phyloP scores from a whole-genome alignment of 2,888 invertebrate species.

The Epirrhoe tristata region DNA sequence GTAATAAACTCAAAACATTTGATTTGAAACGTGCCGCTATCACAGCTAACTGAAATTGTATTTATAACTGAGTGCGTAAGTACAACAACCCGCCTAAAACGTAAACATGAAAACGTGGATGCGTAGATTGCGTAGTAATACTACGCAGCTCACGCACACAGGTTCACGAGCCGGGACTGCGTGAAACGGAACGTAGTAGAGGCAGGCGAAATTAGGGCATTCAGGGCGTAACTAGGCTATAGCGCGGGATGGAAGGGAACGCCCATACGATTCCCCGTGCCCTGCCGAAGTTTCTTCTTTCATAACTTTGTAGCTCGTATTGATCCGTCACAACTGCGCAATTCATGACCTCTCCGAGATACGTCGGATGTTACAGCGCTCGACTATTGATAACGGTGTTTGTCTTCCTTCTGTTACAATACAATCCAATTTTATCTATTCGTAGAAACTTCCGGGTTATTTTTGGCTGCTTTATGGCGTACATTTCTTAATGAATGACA shows the following conservation, averaged over 20 bases:
- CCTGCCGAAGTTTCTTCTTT: slow-evolving; percentile 84
- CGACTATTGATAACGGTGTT: slow-evolving; percentile 55
- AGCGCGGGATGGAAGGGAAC: slow-evolving; percentile 77
- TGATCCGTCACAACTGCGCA: slow-evolving; percentile 84
- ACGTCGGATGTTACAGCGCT: slow-evolving; percentile 66
- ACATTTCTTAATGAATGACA: slow-evolving; percentile 6
- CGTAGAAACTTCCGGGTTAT: slow-evolving; percentile 17
- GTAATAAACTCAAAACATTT: slow-evolving; percentile 10
- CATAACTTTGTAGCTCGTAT: slow-evolving; percentile 83
- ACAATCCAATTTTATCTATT: slow-evolving; percentile 29
- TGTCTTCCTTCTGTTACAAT: slow-evolving; percentile 34
- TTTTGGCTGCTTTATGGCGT: slow-evolving; percentile 3
- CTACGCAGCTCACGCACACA: slow-evolving; percentile 66
- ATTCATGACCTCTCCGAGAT: slow-evolving; percentile 72
- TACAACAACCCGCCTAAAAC: slow-evolving; percentile 29
- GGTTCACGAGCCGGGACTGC: slow-evolving; percentile 49
- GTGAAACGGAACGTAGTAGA: slow-evolving; percentile 61
- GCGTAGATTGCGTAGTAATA: slow-evolving; percentile 47
- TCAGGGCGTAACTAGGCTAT: slow-evolving; percentile 83
- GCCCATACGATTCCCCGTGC: slow-evolving; percentile 79
- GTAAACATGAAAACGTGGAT: slow-evolving; percentile 48
- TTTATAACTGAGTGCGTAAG: slow-evolving; percentile 35
- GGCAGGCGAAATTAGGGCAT: slow-evolving; percentile 82
- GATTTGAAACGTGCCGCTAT: slow-evolving; percentile 18
- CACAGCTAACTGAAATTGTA: slow-evolving; percentile 40